These are phyloP conservation scores for Netelia inedita DNA, from an alignment of 2,888 invertebrate species.

Conservation along the genomic window DNA sequence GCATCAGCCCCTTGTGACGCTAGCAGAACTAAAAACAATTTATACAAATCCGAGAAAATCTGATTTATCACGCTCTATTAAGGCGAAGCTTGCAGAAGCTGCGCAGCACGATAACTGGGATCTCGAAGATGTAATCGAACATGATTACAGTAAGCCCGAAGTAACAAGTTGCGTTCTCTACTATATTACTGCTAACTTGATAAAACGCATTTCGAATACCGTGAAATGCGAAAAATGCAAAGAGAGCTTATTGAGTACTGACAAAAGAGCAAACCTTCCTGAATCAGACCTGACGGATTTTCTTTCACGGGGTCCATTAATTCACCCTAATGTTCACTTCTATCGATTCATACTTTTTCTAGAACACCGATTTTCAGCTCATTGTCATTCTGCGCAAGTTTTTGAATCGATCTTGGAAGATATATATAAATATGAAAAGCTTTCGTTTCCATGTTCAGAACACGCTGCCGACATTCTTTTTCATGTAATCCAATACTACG, in stretches of 20 bases:
- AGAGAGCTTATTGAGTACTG: constrained; percentile 44
- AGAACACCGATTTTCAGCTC: constrained; percentile 46
- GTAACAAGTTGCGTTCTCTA: constrained; percentile 57
- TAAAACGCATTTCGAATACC: constrained; percentile 44
- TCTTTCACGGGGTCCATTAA: constrained; percentile 36
- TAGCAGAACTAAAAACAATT: constrained; percentile 55
- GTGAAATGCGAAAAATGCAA: constrained; percentile 50
- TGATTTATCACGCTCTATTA: constrained; percentile 37
- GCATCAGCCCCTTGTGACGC: constrained; percentile 55
- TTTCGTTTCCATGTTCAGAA: constrained; percentile 45
- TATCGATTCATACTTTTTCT: constrained; percentile 55
- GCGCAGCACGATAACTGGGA: constrained; percentile 54
- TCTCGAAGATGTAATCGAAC: constrained; percentile 61
- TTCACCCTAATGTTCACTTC: constrained; percentile 58
- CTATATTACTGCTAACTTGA: constrained; percentile 57
- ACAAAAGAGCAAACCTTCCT: constrained; percentile 35
- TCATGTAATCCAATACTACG: constrained; percentile 40
- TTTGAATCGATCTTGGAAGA: constrained; percentile 57
- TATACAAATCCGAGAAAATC: constrained; percentile 52
- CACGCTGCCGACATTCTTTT: constrained; percentile 36
- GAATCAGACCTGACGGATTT: constrained; percentile 42
- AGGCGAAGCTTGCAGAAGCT: constrained; percentile 51
- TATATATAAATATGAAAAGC: constrained; percentile 39
- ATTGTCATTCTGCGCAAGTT: constrained; percentile 53
- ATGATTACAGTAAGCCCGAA: constrained; percentile 62